A percentile compares a stretch with the other conserved stretches of the same genome.
Conservation (phyloP, 2,113 vertebrate species). For the Falcunculus frontatus region DNA sequence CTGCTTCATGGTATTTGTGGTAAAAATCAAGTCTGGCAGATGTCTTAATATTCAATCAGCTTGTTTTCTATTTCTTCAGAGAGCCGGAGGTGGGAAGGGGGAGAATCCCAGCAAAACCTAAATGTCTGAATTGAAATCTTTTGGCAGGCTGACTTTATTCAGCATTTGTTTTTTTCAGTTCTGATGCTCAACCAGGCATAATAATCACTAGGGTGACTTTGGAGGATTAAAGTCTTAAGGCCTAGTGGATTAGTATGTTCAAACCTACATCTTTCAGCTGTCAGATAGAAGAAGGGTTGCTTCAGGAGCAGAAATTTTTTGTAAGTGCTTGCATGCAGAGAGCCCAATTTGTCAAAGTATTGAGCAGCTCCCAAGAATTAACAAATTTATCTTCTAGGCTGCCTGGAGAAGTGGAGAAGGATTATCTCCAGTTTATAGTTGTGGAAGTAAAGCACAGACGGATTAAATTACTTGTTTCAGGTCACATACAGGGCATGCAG, state of each 20-base stretch:
- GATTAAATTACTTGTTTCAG: conserved; percentile 39
- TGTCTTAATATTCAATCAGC: not conserved
- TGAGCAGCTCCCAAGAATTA: conserved; percentile 47
- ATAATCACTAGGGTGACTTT: conserved; percentile 42
- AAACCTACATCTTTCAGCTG: conserved; percentile 57
- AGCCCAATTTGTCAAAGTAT: conserved; percentile 37
- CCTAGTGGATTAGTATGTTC: conserved; percentile 46
- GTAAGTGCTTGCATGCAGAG: not conserved
- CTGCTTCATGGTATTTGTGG: not conserved
- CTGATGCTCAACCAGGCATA: conserved; percentile 45
- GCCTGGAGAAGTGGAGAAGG: conserved; percentile 27
- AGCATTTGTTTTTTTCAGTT: conserved; percentile 40
- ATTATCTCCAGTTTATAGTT: conserved; percentile 49
- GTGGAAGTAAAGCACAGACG: not conserved
- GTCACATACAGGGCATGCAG: conserved; percentile 14
- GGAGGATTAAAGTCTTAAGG: conserved; percentile 63
- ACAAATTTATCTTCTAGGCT: conserved; percentile 15
- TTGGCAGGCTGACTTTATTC: conserved; percentile 11
- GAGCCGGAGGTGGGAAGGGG: not conserved
- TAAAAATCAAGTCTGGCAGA: not conserved
- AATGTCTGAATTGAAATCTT: conserved; percentile 29
- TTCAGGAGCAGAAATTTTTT: not conserved
- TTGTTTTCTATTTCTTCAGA: not conserved
- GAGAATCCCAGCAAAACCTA: not conserved
- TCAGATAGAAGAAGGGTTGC: conserved; percentile 25